phyloP scores from a whole-genome alignment of 2,797 vertebrate species.

The Mormyrus proboscirostris region DNA sequence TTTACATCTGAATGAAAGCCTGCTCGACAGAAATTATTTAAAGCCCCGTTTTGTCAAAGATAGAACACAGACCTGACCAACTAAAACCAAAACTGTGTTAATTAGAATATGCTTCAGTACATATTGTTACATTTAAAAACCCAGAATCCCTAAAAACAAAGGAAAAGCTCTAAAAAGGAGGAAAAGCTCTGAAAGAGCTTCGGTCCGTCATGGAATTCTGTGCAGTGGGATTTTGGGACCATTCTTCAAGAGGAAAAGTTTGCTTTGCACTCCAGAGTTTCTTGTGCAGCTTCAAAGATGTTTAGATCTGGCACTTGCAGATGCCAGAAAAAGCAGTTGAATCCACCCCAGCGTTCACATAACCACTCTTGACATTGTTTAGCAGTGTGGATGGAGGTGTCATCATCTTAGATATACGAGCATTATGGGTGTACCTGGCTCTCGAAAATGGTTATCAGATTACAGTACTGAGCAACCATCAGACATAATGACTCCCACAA shows the following conservation, averaged over 20 bases:
- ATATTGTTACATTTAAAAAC: not conserved
- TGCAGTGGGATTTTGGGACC: not conserved
- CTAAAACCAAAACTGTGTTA: not conserved
- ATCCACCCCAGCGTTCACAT: not conserved
- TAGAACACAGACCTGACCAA: conserved; percentile 10
- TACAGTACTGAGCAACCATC: not conserved
- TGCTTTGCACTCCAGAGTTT: not conserved
- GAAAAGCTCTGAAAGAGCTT: not conserved
- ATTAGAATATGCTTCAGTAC: not conserved
- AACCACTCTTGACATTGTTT: not conserved
- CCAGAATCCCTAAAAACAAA: not conserved
- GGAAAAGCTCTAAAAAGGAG: not conserved
- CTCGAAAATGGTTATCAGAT: not conserved
- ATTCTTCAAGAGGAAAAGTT: not conserved
- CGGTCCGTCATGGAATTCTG: not conserved
- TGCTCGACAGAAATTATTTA: conserved; percentile 37
- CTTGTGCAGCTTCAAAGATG: not conserved
- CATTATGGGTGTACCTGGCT: not conserved
- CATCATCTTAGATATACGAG: not conserved
- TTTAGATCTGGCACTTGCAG: not conserved
- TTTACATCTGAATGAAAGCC: conserved; percentile 61
- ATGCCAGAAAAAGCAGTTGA: not conserved
- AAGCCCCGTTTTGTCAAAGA: conserved; percentile 30
- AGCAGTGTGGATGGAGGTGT: not conserved
- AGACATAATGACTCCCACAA: not conserved